Conservation (phyloP, 2,888 invertebrate species). For the Agapetus fuscipes region DNA sequence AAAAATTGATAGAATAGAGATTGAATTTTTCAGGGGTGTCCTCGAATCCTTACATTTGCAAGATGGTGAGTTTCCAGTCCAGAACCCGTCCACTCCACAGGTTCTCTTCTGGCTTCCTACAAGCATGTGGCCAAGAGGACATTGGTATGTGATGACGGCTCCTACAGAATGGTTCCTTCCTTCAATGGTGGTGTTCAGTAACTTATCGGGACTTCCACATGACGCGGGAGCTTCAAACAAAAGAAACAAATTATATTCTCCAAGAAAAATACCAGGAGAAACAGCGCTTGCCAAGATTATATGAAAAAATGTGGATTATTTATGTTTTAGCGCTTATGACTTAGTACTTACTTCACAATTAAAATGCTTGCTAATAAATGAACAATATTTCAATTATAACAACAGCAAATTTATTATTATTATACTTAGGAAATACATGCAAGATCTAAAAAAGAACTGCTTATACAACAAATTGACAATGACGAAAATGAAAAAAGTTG, state of each 20-base stretch:
- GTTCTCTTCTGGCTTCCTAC: slow-evolving; percentile 58
- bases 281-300: too few species aligned
- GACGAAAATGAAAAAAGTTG: too few species aligned
- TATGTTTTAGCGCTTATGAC: too few species aligned
- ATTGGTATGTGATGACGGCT: slow-evolving; percentile 60
- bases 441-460: not conserved
- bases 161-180: slow-evolving; percentile 63
- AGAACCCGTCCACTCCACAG: slow-evolving; percentile 68
- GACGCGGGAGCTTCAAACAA: slow-evolving; percentile 59
- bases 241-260: too few species aligned
- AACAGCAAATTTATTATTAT: not conserved
- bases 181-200: slow-evolving; percentile 70
- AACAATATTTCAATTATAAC: too few species aligned
- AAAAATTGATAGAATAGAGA: too few species aligned
- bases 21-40: too few species aligned
- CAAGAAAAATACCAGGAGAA: too few species aligned
- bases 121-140: slow-evolving; percentile 75
- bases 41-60: slow-evolving; percentile 69
- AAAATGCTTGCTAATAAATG: too few species aligned
- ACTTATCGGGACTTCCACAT: slow-evolving; percentile 82
- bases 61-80: slow-evolving; percentile 71
- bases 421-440: too few species aligned
- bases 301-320: too few species aligned
- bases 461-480: not conserved
- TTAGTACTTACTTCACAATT: too few species aligned